Base-by-base conservation (phyloP, 1,140 invertebrate genomes). In the Drosophila simulans region DNA sequence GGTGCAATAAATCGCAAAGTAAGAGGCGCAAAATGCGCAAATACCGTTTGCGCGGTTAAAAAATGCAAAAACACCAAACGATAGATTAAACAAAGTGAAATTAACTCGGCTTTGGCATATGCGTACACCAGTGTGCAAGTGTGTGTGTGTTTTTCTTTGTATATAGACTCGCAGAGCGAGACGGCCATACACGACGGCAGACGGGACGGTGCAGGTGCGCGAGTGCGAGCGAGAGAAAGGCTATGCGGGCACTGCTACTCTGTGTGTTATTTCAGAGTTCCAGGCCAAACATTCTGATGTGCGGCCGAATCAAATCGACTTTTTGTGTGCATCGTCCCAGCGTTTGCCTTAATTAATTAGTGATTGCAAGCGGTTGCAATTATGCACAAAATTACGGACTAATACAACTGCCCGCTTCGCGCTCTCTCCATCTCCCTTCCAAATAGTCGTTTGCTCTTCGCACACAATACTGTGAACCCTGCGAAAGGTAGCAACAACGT, bases 221-320 rank as follows among this genome's bases (percentile, higher is more conserved):
- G 73, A 65, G 84, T 84, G 68, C 62, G 69, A 89, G 77, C 58
- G 77, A 75, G 77, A 51, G 13, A 37, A 86, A 53, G 82, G 68
- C 60, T 62, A 58, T 65, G 62, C 17, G 17, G 17, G 25, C 69
- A 27, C 74, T 65, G 52, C 59, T 84, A 58, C 60, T 71, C 76
- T 51, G 64, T 52, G 58, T 86, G 81, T 86, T 85, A 80, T 85
- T 86, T 81, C 78, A 85, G 69, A 85, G 80, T 84, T 85, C 72
- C 81, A 84, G 76, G 82, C 82, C 83, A 88, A 79, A 83, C 83
- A 88, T 89, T 88, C 76, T 84, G 60, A 88, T 76, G 77, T 70
- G 35, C 51, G 63, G 48, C 66, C 63, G 66, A 68, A 69, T 69
- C 22, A 17, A 66, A 86, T 86, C 83, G 83, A 86, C 79, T 86